Base-by-base conservation (phyloP, 2,797 vertebrate genomes). In the Xyrichtys novacula region DNA sequence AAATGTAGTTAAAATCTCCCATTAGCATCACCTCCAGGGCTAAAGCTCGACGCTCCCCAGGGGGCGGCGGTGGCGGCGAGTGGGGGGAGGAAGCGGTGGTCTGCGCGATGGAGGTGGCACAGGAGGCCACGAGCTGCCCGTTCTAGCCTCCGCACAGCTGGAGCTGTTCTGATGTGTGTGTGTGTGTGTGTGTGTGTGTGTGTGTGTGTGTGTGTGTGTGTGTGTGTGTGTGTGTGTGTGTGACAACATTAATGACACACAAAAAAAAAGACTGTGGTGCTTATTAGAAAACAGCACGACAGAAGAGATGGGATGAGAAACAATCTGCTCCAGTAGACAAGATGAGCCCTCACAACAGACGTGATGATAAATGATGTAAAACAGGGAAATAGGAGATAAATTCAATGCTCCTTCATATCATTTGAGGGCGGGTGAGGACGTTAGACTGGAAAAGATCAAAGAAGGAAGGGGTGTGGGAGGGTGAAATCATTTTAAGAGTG, bases 1-100 rank as follows among this genome's bases (percentile, higher is more conserved):
- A 84, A 86, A 89, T 76, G 83, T 89, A 88, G 89, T 89, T 90
- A 89, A 93, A 91, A 90, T 90, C 80, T 86, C 88, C 90, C 87
- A 91, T 92, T 91, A 92, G 89, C 88, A 75, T 89, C 87, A 79
- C 76, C 91, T 88, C 84, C 77, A 74, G 85, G 82, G 84, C 86
- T n/a, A 76, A 64, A 59, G 47, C 60, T 56, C 64, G 67, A 16
- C 28, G 42, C 74, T 84, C 82, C 63, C 76, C 36, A 58, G 88
- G 88, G 19, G 16, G 56, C 25, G 25, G 46, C 16, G 14, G 9
- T 22, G 25, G 25, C 7, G 23, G 44, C 15, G 36, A 38, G 32
- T 6, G 34, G 75, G 5, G 71, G 65, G 40, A 53, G 71, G 65
- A 36, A 53, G 71, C 5, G 54, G 66, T 4, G 0, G 71, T 36